Percentiles rank a stretch among this genome's conserved stretches.
Evolutionary conservation across 2,888 invertebrate species (phyloP).

Genomic region (Brachycybe producta): DNA sequence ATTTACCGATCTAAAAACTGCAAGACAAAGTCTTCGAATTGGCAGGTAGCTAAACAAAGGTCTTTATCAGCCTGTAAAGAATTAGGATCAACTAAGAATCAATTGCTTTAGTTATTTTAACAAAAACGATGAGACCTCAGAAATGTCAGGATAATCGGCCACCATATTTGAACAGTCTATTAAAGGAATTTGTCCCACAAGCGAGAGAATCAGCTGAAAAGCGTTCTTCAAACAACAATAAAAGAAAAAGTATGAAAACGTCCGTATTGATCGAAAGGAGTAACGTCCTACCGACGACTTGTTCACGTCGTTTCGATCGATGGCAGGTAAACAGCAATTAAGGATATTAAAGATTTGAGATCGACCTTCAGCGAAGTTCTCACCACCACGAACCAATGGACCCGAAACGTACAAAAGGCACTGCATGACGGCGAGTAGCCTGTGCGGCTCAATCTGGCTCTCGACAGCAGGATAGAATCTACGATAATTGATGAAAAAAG

Average conservation of each 20-base stretch:
- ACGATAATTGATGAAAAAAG: constrained; percentile 20
- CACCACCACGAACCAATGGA: constrained; percentile 43
- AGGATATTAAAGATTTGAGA: constrained; percentile 68
- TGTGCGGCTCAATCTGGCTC: constrained; percentile 77
- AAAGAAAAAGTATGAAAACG: background rate
- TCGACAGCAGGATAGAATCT: constrained; percentile 63
- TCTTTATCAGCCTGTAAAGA: constrained; percentile 47
- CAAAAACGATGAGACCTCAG: background rate
- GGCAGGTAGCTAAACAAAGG: constrained; percentile 64
- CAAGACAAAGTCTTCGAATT: constrained; percentile 76
- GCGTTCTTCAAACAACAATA: constrained; percentile 39
- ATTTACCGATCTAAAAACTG: constrained; percentile 63
- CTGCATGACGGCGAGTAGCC: constrained; percentile 56
- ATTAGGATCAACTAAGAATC: constrained; percentile 16
- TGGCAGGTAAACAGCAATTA: constrained; percentile 66
- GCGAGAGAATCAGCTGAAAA: constrained; percentile 62
- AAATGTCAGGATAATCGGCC: constrained; percentile 44
- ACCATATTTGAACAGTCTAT: constrained; percentile 71
- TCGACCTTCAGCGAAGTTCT: constrained; percentile 55
- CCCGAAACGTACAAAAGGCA: constrained; percentile 56
- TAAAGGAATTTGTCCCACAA: constrained; percentile 63
- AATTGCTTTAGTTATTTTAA: background rate
- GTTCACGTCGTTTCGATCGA: constrained; percentile 75
- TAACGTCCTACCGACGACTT: constrained; percentile 30
- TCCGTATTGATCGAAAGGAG: background rate